Conservation (phyloP, 2,797 vertebrate species). For the Pelochelys cantorii region DNA sequence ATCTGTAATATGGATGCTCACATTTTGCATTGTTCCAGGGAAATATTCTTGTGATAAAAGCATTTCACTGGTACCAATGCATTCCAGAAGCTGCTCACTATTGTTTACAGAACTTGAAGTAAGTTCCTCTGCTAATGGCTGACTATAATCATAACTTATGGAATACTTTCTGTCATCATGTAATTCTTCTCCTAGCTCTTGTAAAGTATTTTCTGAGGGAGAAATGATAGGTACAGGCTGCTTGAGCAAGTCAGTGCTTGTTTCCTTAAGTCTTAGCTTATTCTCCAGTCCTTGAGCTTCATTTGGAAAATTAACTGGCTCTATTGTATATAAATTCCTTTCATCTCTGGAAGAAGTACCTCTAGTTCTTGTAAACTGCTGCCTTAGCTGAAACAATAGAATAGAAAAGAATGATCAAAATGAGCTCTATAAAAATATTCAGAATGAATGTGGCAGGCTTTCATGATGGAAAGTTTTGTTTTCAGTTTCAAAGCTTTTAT, state of each 20-base stretch:
- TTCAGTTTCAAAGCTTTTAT: slow-evolving; percentile 55
- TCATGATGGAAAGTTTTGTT: slow-evolving; percentile 62
- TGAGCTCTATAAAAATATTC: slow-evolving; percentile 47
- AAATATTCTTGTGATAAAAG: slow-evolving; percentile 32
- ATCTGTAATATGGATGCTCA: neutral
- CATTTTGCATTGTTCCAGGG: slow-evolving; percentile 47
- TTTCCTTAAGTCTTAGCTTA: slow-evolving; percentile 60
- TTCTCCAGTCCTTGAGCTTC: slow-evolving; percentile 67
- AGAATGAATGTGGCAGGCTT: slow-evolving; percentile 57
- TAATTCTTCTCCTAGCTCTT: slow-evolving; percentile 61
- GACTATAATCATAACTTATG: slow-evolving; percentile 44
- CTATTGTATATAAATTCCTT: slow-evolving; percentile 69
- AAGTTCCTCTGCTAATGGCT: slow-evolving; percentile 50
- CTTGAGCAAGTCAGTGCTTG: slow-evolving; percentile 55
- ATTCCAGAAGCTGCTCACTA: slow-evolving; percentile 1
- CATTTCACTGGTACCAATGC: slow-evolving; percentile 19
- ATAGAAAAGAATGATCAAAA: slow-evolving; percentile 73
- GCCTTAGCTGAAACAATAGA: slow-evolving; percentile 83
- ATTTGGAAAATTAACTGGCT: slow-evolving; percentile 76
- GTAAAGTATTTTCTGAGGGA: slow-evolving; percentile 65
- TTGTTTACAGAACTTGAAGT: slow-evolving; percentile 52
- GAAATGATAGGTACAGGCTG: slow-evolving; percentile 61
- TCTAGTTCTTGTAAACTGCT: slow-evolving; percentile 74
- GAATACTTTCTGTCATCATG: slow-evolving; percentile 53
- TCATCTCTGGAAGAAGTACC: slow-evolving; percentile 77